Evolutionary conservation across 37 sponge, comb jelly and placozoan genomes (phyloP), one percentile per base, ranked within the genome.

Genomic region (Agelas oroides): DNA sequence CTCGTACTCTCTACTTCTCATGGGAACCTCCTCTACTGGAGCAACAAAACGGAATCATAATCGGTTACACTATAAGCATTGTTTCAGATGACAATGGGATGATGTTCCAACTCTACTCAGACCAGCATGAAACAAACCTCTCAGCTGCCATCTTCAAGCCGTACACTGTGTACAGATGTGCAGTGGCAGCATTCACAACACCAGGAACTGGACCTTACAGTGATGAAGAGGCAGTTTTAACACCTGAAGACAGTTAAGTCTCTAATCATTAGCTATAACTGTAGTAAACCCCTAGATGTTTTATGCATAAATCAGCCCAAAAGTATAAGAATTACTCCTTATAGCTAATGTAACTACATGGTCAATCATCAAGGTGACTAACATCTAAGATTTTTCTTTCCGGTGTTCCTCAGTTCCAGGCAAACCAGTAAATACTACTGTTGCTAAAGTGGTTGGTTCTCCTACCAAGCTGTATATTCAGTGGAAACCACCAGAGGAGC

Each of bases 171-270:
- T 88, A 88, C 54, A 19, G 66, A 13, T 81, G 69, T 23, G 19
- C 25, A 21, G 81, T 88, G 19, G 59, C 82, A 59, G 88, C 88
- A 46, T 53, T 30, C 18, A 87, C 79, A 52, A 75, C 75, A 38
- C 6, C 46, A 46, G 70, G 55, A 32, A 32, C 34, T 31, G 88
- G 88, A 18, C 88, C 88, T 58, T 88, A 66, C 36, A 75, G 76
- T 32, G 35, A 35, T n/a, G n/a, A 25, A 5, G 28, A 36, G 14
- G 24, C 30, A n/a, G 41, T 88, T 33, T 56, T 25, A 14, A 81
- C 77, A 23, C 75, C 66, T 30, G 77, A 88, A 56, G 76, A 80
- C 39, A 70, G 88, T 81, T 67, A 46, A 76, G 23, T 15, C n/a
- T n/a, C n/a, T n/a, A n/a, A n/a, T n/a, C n/a, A n/a, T n/a, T n/a